Evolutionary conservation across 2,113 vertebrate genomes (phyloP).

Genomic region (Tachysurus fulvidraco): DNA sequence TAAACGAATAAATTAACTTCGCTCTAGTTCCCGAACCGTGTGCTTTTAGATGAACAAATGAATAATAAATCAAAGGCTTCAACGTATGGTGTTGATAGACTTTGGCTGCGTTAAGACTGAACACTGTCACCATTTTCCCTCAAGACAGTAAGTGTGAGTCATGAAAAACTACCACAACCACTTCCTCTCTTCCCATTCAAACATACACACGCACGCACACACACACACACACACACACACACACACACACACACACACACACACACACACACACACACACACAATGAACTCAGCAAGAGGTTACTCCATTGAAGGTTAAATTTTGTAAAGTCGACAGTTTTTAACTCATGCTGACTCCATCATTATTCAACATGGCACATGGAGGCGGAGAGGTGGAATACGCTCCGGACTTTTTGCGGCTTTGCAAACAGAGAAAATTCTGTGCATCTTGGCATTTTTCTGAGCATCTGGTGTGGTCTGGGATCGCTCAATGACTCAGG

Average conservation of each 20-base stretch:
- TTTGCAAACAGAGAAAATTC: neutral
- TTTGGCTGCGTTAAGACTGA: neutral
- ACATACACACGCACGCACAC: too few relatives aligned
- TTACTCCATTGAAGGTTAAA: neutral
- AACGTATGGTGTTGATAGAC: neutral
- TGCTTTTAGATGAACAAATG: neutral
- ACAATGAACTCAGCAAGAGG: neutral
- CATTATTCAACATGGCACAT: neutral
- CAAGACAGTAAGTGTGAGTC: neutral
- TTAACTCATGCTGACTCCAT: conserved; percentile 13
- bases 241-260: too few relatives aligned
- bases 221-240: too few relatives aligned
- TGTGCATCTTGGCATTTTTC: neutral
- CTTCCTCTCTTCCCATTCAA: conserved; percentile 11
- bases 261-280: too few relatives aligned
- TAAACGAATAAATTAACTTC: neutral
- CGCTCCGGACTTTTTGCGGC: conserved; percentile 10
- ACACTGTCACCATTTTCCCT: neutral
- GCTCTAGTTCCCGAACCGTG: too few relatives aligned
- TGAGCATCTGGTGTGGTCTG: conserved; percentile 16
- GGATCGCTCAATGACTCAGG: neutral
- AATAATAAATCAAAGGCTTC: neutral
- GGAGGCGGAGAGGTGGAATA: neutral
- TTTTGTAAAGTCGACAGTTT: conserved; percentile 6
- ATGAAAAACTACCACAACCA: conserved; percentile 7